Base-by-base conservation (phyloP, 1,140 invertebrate genomes). In the Stegodyphus mimosarum region DNA sequence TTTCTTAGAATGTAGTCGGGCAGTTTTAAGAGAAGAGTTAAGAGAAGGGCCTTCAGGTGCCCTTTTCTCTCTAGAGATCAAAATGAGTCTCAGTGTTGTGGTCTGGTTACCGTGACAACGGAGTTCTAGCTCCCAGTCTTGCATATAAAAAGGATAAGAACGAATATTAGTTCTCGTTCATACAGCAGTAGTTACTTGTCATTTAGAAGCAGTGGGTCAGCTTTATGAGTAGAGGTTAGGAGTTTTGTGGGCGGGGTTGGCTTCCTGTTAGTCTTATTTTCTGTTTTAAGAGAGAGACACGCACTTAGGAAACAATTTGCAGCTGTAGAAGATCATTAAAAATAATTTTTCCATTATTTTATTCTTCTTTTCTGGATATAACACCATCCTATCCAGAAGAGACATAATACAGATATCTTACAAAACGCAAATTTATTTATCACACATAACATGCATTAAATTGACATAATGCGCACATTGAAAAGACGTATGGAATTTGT, bases 181-280 rank as follows among this genome's bases (percentile, higher is more conserved):
- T 48, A 53, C 15, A 60, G 55, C 9, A 60, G 55, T 60, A 60
- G 55, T 60, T 64, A 11, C 50, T 7, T 33, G 13, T 48, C 13
- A n/a, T 52, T 6, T 13, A 33, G 7, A 64, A 11, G 76, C 50
- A 18, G 5, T 69, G 50, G 64, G 50, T 69, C 64, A 53, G 10
- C 69, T 48, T 11, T 64, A 53, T 78, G 63, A 63, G 76, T 78
- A 78, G 69, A 78, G 64, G 76, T 69, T 70, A 7, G n/a, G 50
- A 77, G 60, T 52, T 50, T 11, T 11, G 7, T 15, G 66, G 77
- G 69, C 48, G 77, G 17, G 64, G 17, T n/a, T 15, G 50, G 6
- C 51, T 70, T 72, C 67, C 78, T 72, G 78, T 64, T 53, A n/a
- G 10, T 49, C 66, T 71, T 51, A 49, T 70, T 71, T 79, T 78